Evolutionary conservation across 2,797 vertebrate genomes (phyloP).

Genomic region (Spheniscus humboldti): DNA sequence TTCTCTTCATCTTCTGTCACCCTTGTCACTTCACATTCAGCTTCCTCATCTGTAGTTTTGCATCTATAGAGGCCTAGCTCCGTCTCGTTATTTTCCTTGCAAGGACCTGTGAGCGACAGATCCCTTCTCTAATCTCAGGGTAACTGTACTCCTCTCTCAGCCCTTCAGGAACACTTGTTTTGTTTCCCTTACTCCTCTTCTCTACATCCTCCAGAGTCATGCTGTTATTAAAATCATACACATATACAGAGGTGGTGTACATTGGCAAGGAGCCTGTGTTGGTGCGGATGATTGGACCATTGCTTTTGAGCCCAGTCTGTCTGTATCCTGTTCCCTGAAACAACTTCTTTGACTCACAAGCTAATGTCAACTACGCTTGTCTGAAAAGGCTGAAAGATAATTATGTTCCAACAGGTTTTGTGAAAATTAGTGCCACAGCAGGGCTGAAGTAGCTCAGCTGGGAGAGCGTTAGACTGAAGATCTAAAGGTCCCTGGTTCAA

Average conservation of each 20-base stretch:
- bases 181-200: background rate
- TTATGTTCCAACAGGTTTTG: accelerated
- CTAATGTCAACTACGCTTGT: background rate
- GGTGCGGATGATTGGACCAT: background rate
- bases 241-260: background rate
- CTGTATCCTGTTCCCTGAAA: background rate
- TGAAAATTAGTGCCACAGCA: accelerated
- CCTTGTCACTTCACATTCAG: background rate
- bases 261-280: background rate
- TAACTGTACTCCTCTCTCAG: background rate
- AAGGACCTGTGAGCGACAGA: background rate
- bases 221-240: background rate
- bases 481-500: constrained; percentile 64
- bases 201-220: background rate
- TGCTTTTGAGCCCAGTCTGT: background rate
- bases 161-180: background rate
- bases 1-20: background rate
- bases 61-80: background rate
- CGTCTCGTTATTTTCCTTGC: background rate
- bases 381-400: background rate
- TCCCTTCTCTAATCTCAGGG: background rate
- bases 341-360: background rate
- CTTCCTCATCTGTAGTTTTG: background rate
- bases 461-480: constrained; percentile 62
- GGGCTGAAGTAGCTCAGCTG: constrained; percentile 59